phyloP scores from a whole-genome alignment of 1,140 invertebrate genomes.

The Brachionus manjavacas region DNA sequence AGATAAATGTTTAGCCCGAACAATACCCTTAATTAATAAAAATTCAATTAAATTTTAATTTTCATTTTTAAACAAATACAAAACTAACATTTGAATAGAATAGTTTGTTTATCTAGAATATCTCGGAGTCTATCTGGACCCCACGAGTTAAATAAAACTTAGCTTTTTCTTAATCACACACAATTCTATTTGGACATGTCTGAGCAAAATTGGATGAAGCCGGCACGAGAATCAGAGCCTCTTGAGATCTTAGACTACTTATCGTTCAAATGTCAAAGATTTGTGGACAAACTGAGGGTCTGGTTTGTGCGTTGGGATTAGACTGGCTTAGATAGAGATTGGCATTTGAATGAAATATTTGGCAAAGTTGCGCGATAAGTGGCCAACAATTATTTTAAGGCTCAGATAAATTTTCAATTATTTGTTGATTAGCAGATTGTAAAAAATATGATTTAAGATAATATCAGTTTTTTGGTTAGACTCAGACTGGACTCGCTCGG shows the following conservation, averaged over 20 bases:
- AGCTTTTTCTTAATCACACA: background rate
- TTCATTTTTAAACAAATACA: background rate
- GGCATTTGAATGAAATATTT: background rate
- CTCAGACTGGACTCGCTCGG: background rate
- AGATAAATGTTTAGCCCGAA: background rate
- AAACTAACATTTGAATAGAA: background rate
- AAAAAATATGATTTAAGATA: background rate
- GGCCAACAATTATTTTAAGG: background rate
- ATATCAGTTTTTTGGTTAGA: background rate
- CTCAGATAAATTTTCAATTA: background rate
- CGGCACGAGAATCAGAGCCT: background rate
- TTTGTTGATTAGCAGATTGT: constrained; percentile 3
- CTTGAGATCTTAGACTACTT: background rate
- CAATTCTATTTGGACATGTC: background rate
- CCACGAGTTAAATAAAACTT: background rate
- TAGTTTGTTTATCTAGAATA: background rate
- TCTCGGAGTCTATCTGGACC: no score
- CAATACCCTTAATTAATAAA: background rate
- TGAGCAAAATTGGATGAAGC: background rate
- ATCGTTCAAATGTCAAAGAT: background rate
- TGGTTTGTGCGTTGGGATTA: background rate
- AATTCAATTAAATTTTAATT: background rate
- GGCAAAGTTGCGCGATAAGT: background rate
- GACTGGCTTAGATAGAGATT: background rate
- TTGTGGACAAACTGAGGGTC: background rate